Evolutionary conservation across 2,888 invertebrate genomes (phyloP).

Genomic region (Electrophaes corylata): DNA sequence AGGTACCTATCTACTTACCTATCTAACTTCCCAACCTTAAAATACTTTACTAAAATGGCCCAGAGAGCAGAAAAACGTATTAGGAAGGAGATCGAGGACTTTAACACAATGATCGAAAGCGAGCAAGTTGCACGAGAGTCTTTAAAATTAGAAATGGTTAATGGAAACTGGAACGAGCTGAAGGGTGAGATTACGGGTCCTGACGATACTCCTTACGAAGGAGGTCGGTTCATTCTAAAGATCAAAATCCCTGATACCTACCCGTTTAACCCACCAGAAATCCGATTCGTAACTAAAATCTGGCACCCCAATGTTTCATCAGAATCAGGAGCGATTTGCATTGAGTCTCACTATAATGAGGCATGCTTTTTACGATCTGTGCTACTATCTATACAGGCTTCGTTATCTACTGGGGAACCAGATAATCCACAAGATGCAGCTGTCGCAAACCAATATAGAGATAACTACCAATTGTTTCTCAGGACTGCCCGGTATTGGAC

Average conservation of each 20-base stretch:
- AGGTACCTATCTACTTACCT: no score
- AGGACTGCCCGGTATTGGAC: constrained; percentile 98
- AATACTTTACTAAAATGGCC: constrained; percentile 21
- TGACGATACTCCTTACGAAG: constrained; percentile 99
- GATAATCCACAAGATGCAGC: constrained; percentile 98
- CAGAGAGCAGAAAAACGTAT: constrained; percentile 30
- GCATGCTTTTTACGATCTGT: constrained; percentile 99
- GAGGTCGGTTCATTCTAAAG: constrained; percentile 96
- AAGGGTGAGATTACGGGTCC: constrained; percentile 98
- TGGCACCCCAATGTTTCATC: constrained; percentile 99
- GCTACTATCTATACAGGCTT: constrained; percentile 96
- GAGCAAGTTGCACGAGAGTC: constrained; percentile 92
- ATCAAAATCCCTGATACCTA: constrained; percentile 99
- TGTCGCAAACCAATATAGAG: constrained; percentile 98
- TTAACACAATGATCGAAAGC: constrained; percentile 29
- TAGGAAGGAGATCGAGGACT: constrained; percentile 27
- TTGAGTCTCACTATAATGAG: constrained; percentile 98
- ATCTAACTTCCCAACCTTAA: not conserved
- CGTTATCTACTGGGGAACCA: constrained; percentile 95
- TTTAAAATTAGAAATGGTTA: constrained; percentile 94
- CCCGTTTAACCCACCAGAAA: constrained; percentile 99
- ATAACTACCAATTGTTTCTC: constrained; percentile 93
- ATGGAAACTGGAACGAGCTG: constrained; percentile 96
- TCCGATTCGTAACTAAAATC: constrained; percentile 98
- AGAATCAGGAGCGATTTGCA: constrained; percentile 98